Conservation (phyloP, 2,888 invertebrate species). For the Macrophya annulata region DNA sequence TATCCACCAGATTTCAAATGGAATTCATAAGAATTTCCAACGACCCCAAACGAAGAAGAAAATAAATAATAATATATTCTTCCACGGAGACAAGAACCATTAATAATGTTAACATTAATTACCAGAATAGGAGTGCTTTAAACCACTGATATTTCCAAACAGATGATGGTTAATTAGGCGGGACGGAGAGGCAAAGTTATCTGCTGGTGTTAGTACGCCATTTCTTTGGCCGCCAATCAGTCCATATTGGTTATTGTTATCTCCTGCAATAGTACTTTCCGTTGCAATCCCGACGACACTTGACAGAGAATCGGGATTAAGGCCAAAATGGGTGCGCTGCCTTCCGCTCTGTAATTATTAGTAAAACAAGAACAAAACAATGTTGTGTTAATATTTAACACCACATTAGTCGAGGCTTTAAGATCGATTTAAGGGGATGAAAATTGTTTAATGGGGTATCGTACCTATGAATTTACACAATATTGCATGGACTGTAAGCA, state of each 20-base stretch:
- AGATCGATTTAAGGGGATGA: neutral
- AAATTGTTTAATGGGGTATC: neutral
- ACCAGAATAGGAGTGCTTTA: conserved; percentile 78
- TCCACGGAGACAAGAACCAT: neutral
- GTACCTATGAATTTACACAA: neutral
- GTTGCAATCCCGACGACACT: conserved; percentile 57
- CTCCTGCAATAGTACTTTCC: conserved; percentile 64
- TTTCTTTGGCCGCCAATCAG: conserved; percentile 79
- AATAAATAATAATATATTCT: neutral
- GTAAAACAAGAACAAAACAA: conserved; percentile 52
- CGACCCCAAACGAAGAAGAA: neutral
- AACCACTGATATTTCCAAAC: conserved; percentile 83
- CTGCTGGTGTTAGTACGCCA: conserved; percentile 84
- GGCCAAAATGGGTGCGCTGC: conserved; percentile 71
- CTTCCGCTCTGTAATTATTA: conserved; percentile 70
- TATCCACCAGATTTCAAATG: too few relatives aligned
- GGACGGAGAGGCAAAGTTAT: conserved; percentile 87
- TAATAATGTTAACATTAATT: conserved; percentile 58
- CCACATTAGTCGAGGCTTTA: neutral
- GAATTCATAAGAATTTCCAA: too few relatives aligned
- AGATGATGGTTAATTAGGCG: conserved; percentile 88
- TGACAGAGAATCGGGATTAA: conserved; percentile 71
- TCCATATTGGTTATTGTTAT: conserved; percentile 78
- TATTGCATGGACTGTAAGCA: neutral
- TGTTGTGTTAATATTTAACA: neutral